These are phyloP conservation scores for Heterodera carotae DNA, from an alignment of 1,140 invertebrate genomes.

Conservation along the genomic window DNA sequence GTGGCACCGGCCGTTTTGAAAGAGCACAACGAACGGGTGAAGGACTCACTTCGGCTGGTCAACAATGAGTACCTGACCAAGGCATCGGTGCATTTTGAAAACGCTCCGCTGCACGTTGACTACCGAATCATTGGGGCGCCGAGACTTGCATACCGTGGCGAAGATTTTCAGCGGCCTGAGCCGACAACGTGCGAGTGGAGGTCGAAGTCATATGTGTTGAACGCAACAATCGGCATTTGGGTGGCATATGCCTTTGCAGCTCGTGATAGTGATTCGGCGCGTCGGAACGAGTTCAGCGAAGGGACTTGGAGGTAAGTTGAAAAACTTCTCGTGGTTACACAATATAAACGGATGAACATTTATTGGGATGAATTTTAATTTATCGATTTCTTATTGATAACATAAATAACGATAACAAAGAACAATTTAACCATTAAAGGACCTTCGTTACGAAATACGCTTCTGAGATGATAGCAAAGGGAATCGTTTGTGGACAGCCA, in stretches of 20 bases:
- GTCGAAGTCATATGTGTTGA: background rate
- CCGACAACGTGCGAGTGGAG: background rate
- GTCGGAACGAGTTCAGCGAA: background rate
- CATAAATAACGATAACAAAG: too few relatives aligned
- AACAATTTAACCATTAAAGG: too few relatives aligned
- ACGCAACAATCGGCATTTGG: background rate
- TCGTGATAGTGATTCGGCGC: background rate
- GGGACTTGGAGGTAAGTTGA: background rate
- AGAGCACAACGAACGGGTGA: conserved; percentile 3
- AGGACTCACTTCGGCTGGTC: conserved; percentile 14
- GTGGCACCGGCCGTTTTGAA: conserved; percentile 7
- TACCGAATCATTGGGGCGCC: conserved; percentile 7
- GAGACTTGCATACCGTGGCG: background rate
- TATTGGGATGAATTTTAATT: too few relatives aligned
- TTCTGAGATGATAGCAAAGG: too few relatives aligned
- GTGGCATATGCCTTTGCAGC: conserved; percentile 12
- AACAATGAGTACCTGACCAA: background rate
- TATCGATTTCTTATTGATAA: too few relatives aligned
- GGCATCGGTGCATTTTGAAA: background rate
- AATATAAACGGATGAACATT: too few relatives aligned
- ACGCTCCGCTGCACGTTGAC: background rate
- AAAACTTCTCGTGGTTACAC: too few relatives aligned
- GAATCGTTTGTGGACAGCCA: background rate
- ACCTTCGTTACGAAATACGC: too few relatives aligned
- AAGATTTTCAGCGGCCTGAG: background rate